These are phyloP conservation scores for Dufourea novaeangliae DNA, from an alignment of 1,140 invertebrate genomes.

Conservation along the genomic window DNA sequence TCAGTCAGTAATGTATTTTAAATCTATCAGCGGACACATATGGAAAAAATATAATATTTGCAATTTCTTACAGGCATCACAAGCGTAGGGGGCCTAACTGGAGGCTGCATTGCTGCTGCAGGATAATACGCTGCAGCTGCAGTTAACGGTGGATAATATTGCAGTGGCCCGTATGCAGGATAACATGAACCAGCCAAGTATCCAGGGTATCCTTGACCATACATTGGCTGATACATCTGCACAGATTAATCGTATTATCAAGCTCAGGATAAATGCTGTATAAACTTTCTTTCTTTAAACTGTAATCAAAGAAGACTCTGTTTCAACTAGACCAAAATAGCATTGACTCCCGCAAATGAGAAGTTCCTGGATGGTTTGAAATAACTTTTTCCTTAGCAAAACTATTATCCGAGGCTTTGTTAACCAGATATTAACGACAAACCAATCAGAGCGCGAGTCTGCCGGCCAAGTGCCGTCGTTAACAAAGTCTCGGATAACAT, in stretches of 20 bases:
- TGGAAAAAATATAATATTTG: background rate
- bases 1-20: background rate
- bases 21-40: background rate
- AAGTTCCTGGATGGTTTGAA: no score
- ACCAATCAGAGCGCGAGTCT: no score
- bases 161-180: slow-evolving; percentile 87
- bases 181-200: slow-evolving; percentile 84
- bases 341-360: no score
- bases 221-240: slow-evolving; percentile 89
- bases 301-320: no score
- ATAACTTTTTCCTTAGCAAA: no score
- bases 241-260: slow-evolving; percentile 45
- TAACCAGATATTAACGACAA: no score
- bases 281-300: no score
- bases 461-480: no score
- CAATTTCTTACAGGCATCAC: slow-evolving; percentile 87
- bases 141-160: slow-evolving; percentile 87
- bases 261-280: background rate
- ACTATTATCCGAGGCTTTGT: no score
- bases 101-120: slow-evolving; percentile 85
- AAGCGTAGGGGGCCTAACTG: slow-evolving; percentile 88
- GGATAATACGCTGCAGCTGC: slow-evolving; percentile 85
- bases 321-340: no score
- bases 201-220: slow-evolving; percentile 86
- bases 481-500: no score